Evolutionary conservation across 2,797 vertebrate species (phyloP).

Genomic region (Phoxinus dragarum): DNA sequence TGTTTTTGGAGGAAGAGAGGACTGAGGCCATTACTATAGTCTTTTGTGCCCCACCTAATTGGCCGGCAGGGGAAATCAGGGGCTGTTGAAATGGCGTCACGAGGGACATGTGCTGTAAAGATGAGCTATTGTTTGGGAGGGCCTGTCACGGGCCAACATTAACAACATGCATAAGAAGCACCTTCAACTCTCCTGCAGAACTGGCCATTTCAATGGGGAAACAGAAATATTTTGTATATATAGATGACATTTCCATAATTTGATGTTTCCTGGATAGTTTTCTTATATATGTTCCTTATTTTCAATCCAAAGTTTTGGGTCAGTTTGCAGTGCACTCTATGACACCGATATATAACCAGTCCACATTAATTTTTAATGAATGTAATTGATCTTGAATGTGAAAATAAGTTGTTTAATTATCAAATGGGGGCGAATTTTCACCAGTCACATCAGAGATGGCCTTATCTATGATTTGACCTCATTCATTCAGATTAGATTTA

Average conservation of each 20-base stretch:
- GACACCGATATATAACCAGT: conserved; percentile 50
- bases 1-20: conserved; percentile 59
- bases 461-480: conserved; percentile 68
- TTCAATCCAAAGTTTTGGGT: background rate
- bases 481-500: conserved; percentile 80
- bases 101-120: conserved; percentile 77
- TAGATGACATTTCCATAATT: background rate
- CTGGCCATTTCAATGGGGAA: conserved; percentile 61
- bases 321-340: background rate
- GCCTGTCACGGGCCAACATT: conserved; percentile 77
- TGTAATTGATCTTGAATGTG: conserved; percentile 70
- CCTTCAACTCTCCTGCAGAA: conserved; percentile 71
- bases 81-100: conserved; percentile 82
- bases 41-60: conserved; percentile 86
- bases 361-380: conserved; percentile 49
- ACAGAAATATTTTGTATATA: background rate
- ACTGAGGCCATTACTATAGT: conserved; percentile 69
- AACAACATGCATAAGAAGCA: conserved; percentile 83
- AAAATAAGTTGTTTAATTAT: conserved; percentile 73
- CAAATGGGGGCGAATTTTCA: conserved; percentile 64
- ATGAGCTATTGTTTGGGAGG: conserved; percentile 78
- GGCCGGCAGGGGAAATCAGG: conserved; percentile 91
- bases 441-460: conserved; percentile 64
- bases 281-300: background rate
- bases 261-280: conserved; percentile 1